Percentiles rank a stretch among this genome's conserved stretches.
phyloP scores from a whole-genome alignment of 92 coral and sea anemone species.

The Epizoanthus ramosus region DNA sequence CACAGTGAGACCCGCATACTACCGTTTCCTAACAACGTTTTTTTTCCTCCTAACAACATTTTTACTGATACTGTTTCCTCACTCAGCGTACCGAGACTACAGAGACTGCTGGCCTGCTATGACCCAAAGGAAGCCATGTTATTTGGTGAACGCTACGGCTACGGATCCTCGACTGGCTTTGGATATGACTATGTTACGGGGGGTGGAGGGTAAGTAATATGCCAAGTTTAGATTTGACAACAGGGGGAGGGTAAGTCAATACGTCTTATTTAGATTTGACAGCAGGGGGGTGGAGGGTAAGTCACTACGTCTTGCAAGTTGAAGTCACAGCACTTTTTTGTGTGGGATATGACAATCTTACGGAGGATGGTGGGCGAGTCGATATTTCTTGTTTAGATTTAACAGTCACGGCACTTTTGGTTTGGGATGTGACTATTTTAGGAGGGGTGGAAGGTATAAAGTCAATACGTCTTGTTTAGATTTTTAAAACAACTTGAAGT shows the following conservation, averaged over 20 bases:
- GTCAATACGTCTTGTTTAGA: conserved; percentile 43
- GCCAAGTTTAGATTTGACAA: background rate
- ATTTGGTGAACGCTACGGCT: conserved; percentile 94
- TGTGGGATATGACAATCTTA: background rate
- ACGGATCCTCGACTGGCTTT: conserved; percentile 76
- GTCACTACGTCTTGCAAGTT: background rate
- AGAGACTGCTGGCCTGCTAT: conserved; percentile 89
- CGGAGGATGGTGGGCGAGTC: background rate
- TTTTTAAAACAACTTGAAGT: conserved; percentile 65
- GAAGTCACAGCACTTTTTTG: conserved; percentile 86
- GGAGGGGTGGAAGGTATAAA: conserved; percentile 89
- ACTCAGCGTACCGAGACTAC: conserved; percentile 87
- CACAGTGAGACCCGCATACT: too few species aligned
- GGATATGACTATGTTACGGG: conserved; percentile 98
- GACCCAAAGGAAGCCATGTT: conserved; percentile 82
- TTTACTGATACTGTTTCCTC: background rate
- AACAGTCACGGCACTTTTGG: too few species aligned
- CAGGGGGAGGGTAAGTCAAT: background rate
- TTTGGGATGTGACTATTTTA: conserved; percentile 90
- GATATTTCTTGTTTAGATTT: too few species aligned
- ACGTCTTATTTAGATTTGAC: conserved; percentile 62
- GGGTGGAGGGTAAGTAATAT: conserved; percentile 80
- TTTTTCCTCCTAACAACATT: too few species aligned
- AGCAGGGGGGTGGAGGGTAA: background rate
- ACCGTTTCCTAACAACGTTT: too few species aligned